Percentiles rank a stretch among this genome's conserved stretches.
Evolutionary conservation across 2,888 invertebrate genomes (phyloP).

Genomic region (Cheiracanthium punctorium): DNA sequence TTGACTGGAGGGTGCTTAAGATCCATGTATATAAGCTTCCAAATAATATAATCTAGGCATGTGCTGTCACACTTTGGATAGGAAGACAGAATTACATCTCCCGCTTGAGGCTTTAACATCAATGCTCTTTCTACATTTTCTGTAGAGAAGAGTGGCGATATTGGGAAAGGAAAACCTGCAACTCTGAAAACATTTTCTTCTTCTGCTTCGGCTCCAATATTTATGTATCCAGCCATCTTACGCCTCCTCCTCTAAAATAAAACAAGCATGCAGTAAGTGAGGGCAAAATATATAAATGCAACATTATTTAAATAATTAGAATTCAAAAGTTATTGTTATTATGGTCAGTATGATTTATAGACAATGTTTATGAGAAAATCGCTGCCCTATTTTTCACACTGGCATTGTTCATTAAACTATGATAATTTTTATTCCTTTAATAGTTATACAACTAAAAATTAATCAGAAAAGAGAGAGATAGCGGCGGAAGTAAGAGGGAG

Average conservation of each 20-base stretch:
- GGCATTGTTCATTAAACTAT: no score
- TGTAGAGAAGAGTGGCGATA: constrained; percentile 11
- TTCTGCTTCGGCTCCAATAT: constrained; percentile 1
- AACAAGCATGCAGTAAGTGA: no score
- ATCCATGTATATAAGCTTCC: constrained; percentile 26
- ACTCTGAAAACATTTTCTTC: constrained; percentile 19
- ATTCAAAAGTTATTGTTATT: no score
- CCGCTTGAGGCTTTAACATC: background rate
- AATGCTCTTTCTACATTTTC: constrained; percentile 1
- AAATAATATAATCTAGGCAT: constrained; percentile 29
- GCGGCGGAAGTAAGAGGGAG: no score
- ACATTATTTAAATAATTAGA: no score
- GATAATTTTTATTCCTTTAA: no score
- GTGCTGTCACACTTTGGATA: constrained; percentile 50
- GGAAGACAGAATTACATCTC: constrained; percentile 37
- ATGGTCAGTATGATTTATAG: no score
- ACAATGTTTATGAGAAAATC: no score
- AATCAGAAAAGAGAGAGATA: no score
- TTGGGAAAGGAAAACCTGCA: constrained; percentile 18
- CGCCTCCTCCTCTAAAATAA: background rate
- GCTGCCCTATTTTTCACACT: no score
- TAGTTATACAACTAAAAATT: no score
- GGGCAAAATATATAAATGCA: no score
- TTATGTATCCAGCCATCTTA: constrained; percentile 4
- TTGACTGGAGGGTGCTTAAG: background rate